Conservation (phyloP, 1,140 invertebrate species). For the Drosophila virilis region DNA sequence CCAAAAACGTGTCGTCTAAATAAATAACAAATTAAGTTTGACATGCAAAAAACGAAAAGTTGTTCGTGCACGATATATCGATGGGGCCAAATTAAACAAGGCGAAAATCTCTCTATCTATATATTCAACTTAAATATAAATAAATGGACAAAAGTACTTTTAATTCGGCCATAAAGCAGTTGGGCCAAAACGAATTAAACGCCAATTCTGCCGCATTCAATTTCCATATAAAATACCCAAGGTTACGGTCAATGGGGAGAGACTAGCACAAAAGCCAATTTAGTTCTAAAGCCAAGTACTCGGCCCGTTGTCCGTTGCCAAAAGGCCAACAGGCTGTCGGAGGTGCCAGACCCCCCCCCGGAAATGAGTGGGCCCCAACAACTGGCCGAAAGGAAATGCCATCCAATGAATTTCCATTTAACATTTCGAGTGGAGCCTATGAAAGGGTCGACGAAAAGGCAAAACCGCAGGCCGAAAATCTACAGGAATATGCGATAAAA, state of each 20-base stretch:
- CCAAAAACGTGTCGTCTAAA: slow-evolving; percentile 14
- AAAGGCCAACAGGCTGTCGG: slow-evolving; percentile 22
- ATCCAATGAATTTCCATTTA: not conserved
- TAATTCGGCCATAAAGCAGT: slow-evolving; percentile 2
- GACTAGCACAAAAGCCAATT: slow-evolving; percentile 12
- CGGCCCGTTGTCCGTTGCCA: not conserved
- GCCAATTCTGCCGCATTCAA: slow-evolving; percentile 35
- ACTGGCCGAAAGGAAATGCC: slow-evolving; percentile 35
- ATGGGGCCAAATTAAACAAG: not conserved
- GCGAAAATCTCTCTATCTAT: not conserved
- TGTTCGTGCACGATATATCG: not conserved
- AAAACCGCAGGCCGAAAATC: not conserved
- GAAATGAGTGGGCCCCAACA: slow-evolving; percentile 30
- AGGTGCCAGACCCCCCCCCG: not conserved
- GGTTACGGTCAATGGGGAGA: slow-evolving; percentile 34
- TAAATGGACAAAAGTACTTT: not conserved
- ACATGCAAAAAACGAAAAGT: slow-evolving; percentile 49
- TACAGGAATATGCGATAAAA: not conserved
- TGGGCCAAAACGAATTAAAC: slow-evolving; percentile 26
- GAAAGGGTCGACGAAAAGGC: not conserved
- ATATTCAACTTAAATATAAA: slow-evolving; percentile 13
- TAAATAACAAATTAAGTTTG: slow-evolving; percentile 65
- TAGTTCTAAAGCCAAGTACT: not conserved
- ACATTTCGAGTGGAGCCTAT: not conserved
- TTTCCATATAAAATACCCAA: slow-evolving; percentile 32